A percentile compares a stretch with the other conserved stretches of the same genome.
Evolutionary conservation across 2,888 invertebrate genomes (phyloP).

Genomic region (Erebia ligea): DNA sequence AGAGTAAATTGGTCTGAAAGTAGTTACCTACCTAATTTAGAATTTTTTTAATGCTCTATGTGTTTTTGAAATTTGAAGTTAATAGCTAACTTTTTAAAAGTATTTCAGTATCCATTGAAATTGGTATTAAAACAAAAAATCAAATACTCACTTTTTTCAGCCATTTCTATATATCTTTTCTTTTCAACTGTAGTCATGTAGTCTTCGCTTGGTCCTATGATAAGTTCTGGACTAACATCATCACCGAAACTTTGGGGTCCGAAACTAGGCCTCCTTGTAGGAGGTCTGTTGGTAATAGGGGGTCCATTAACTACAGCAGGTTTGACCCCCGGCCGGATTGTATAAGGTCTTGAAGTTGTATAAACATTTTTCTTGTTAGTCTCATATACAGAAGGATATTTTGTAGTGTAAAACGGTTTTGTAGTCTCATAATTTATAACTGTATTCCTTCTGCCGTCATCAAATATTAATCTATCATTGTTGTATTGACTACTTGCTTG

Average conservation of each 20-base stretch:
- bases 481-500: not conserved
- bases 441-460: constrained; percentile 29
- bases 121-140: not conserved
- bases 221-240: constrained; percentile 50
- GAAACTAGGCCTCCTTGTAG: constrained; percentile 42
- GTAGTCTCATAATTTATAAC: constrained; percentile 36
- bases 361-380: not conserved
- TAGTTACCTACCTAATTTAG: too few species aligned
- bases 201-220: constrained; percentile 65
- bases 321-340: constrained; percentile 60
- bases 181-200: constrained; percentile 61
- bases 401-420: constrained; percentile 20
- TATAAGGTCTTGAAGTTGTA: constrained; percentile 45
- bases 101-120: too few species aligned
- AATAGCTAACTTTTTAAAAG: too few species aligned
- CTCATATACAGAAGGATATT: not conserved
- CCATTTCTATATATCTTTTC: constrained; percentile 57
- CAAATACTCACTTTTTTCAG: constrained; percentile 65
- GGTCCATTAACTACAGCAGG: constrained; percentile 60
- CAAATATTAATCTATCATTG: constrained; percentile 24
- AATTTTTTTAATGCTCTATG: too few species aligned
- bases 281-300: constrained; percentile 65
- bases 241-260: constrained; percentile 42
- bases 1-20: too few species aligned
- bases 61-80: too few species aligned